phyloP scores from a whole-genome alignment of 37 sponge, comb jelly and placozoan species.

The Geodia barretti region DNA sequence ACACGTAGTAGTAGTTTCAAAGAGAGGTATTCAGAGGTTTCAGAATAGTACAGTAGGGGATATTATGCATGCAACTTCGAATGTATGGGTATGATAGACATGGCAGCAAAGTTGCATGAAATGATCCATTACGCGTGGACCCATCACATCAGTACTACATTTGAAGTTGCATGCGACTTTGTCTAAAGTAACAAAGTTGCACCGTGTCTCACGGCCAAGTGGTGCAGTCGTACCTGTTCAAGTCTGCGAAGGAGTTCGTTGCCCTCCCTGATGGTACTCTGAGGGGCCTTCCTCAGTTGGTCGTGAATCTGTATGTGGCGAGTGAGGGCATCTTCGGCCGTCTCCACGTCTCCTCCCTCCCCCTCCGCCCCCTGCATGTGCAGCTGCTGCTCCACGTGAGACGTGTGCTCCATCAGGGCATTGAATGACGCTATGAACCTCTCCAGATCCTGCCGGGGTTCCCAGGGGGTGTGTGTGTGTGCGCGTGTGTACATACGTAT shows the following conservation, averaged over 20 bases:
- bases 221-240: constrained; percentile 35
- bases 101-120: too few species aligned
- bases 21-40: too few species aligned
- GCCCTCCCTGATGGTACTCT: constrained; percentile 61
- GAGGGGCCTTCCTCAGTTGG: constrained; percentile 71
- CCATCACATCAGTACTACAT: too few species aligned
- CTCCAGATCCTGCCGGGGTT: constrained; percentile 64
- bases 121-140: too few species aligned
- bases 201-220: background rate
- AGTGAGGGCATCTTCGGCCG: constrained; percentile 48
- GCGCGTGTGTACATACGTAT: too few species aligned
- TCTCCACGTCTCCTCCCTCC: constrained; percentile 32
- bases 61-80: too few species aligned
- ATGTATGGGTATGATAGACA: too few species aligned
- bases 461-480: too few species aligned
- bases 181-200: too few species aligned
- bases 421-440: constrained; percentile 68
- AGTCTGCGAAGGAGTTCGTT: constrained; percentile 62
- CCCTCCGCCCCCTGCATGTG: constrained; percentile 36
- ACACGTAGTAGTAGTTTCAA: too few species aligned
- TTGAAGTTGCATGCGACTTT: too few species aligned
- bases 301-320: constrained; percentile 61
- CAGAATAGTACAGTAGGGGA: too few species aligned
- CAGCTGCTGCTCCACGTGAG: constrained; percentile 74
- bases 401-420: constrained; percentile 71